Base-by-base conservation (phyloP, 2,797 vertebrate species). In the Microhierax caerulescens region DNA sequence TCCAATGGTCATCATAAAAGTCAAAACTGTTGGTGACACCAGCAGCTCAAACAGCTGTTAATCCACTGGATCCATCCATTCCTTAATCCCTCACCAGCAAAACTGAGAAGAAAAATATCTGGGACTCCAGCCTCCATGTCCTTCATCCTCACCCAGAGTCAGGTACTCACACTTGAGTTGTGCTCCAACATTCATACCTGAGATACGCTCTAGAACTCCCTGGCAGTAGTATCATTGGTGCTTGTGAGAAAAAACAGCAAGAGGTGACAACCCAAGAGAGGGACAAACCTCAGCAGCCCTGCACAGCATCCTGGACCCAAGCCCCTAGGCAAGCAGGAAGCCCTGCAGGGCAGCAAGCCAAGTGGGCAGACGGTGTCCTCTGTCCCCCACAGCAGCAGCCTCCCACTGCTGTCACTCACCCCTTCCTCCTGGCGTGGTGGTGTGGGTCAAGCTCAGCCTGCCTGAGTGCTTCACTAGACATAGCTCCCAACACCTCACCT, bases 371-470 rank as follows among this genome's bases (percentile, higher is more conserved):
- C 3, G 4, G 7, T 13, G 12, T 45, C 24, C 21, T 72, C 57
- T 57, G 25, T 25, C 32, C 57, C 7, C 2, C 0, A 0, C 4
- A 57, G 18, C 25, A 78, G 39, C 24, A 79, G 13, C 11, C 2
- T 75, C 25, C 14, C 28, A 15, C 22, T 51, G 19, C 37, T 65
- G 37, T 25, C 59, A 50, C 43, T 75, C 47, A 45, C 9, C 5
- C 13, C 10, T 59, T 77, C 39, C 24, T 65, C 9, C 65, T 47
- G 10, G 32, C 76, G 74, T 8, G 53, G 25, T 4, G 2, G 12
- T 3, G 9, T 25, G 27, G 4, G 53, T 91, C 11, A 13, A 24
- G 36, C 34, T 86, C 30, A 78, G 39, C 13, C 10, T 50, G 25
- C 21, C 28, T 13, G 8, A n/a, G 22, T 18, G 34, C 12, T 64